Conservation (phyloP, 1,140 invertebrate species). For the Cotesia chilonis region DNA sequence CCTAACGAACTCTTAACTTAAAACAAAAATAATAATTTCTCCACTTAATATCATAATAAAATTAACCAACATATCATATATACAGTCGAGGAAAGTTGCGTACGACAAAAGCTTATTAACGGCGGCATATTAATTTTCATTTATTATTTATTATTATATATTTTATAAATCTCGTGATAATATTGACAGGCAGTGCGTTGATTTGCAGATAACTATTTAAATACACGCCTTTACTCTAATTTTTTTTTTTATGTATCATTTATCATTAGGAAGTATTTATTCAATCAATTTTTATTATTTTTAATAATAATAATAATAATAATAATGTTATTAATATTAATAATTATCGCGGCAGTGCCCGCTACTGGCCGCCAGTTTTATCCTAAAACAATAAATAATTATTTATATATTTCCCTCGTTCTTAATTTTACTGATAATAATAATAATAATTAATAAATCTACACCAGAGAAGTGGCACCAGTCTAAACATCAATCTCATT, state of each 20-base stretch:
- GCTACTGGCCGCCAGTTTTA: constrained; percentile 53
- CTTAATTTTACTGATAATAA: neutral
- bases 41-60: constrained; percentile 28
- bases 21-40: constrained; percentile 15
- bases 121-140: no score
- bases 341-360: constrained; percentile 53
- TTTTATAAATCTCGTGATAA: no score
- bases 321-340: constrained; percentile 34
- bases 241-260: neutral
- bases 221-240: neutral
- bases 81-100: constrained; percentile 34
- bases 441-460: no score
- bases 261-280: no score
- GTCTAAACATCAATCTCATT: no score
- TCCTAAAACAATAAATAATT: constrained; percentile 64
- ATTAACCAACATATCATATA: constrained; percentile 33
- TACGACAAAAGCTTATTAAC: constrained; percentile 34
- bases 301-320: neutral
- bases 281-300: neutral
- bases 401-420: constrained; percentile 56
- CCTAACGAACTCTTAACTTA: neutral
- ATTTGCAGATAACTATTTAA: constrained; percentile 11
- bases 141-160: no score
- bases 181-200: constrained; percentile 30
- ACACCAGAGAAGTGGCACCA: no score